These are phyloP conservation scores for Clivina fossor DNA, from an alignment of 2,888 invertebrate species.

Conservation along the genomic window DNA sequence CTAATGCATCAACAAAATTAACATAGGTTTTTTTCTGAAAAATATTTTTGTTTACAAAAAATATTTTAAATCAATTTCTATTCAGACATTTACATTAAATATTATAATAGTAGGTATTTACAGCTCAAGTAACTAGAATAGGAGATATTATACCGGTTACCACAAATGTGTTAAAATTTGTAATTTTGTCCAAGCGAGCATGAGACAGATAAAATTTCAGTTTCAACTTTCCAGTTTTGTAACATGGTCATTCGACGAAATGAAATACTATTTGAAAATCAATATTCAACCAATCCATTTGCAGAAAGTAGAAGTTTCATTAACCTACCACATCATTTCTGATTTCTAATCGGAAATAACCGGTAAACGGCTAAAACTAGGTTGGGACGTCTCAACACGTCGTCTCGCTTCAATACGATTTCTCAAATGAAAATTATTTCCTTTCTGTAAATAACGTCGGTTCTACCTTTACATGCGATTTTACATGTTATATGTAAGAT, in stretches of 20 bases:
- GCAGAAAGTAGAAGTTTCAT: slow-evolving; percentile 19
- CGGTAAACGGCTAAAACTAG: not conserved
- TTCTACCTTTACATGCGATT: not conserved
- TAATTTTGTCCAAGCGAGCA: slow-evolving; percentile 4
- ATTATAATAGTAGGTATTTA: no score
- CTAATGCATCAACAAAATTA: no score
- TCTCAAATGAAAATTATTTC: slow-evolving; percentile 19
- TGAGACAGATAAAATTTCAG: slow-evolving; percentile 8
- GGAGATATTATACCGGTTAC: no score
- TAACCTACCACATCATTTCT: slow-evolving; percentile 1
- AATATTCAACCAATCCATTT: no score
- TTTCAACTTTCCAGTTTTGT: not conserved
- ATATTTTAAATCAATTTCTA: no score
- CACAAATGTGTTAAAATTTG: no score
- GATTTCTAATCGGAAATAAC: slow-evolving; percentile 24
- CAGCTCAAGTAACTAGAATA: no score
- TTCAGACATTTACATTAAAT: no score
- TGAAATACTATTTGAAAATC: slow-evolving; percentile 12
- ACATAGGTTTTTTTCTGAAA: no score
- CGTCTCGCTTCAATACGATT: not conserved
- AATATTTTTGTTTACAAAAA: no score
- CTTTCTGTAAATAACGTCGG: not conserved
- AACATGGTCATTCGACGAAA: slow-evolving; percentile 10
- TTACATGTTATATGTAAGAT: no score
- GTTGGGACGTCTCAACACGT: not conserved